phyloP scores from a whole-genome alignment of 2,888 invertebrate genomes.

The Thymelicus lineola region DNA sequence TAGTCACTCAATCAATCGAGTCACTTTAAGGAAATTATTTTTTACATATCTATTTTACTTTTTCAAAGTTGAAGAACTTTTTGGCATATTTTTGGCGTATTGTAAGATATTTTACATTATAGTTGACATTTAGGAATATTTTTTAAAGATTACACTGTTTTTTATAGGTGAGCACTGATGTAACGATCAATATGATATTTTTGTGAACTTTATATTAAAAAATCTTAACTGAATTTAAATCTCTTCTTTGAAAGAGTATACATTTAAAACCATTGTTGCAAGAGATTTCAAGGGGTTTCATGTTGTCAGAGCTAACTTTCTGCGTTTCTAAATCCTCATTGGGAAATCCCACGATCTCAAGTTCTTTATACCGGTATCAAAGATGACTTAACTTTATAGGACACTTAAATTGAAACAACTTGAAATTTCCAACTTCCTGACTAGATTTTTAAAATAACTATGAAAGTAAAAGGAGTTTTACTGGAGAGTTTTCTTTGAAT shows the following conservation, averaged over 20 bases:
- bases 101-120: no score
- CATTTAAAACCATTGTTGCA: slow-evolving; percentile 11
- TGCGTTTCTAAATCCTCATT: slow-evolving; percentile 15
- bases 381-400: slow-evolving; percentile 31
- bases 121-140: no score
- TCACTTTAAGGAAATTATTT: no score
- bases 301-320: slow-evolving; percentile 5
- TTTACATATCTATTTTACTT: no score
- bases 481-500: slow-evolving; percentile 3
- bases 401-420: slow-evolving; percentile 28
- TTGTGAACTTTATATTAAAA: not conserved
- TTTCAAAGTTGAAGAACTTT: no score
- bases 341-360: slow-evolving; percentile 11
- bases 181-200: no score
- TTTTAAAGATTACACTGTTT: no score
- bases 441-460: slow-evolving; percentile 22
- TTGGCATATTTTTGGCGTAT: no score
- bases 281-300: slow-evolving; percentile 1
- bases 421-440: slow-evolving; percentile 16
- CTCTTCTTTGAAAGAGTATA: not conserved
- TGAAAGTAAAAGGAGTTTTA: not conserved
- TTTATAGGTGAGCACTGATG: no score
- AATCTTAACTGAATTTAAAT: not conserved
- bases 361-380: slow-evolving; percentile 29
- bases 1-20: no score